phyloP scores from a whole-genome alignment of 2,797 vertebrate genomes.

The Melopsittacus undulatus region DNA sequence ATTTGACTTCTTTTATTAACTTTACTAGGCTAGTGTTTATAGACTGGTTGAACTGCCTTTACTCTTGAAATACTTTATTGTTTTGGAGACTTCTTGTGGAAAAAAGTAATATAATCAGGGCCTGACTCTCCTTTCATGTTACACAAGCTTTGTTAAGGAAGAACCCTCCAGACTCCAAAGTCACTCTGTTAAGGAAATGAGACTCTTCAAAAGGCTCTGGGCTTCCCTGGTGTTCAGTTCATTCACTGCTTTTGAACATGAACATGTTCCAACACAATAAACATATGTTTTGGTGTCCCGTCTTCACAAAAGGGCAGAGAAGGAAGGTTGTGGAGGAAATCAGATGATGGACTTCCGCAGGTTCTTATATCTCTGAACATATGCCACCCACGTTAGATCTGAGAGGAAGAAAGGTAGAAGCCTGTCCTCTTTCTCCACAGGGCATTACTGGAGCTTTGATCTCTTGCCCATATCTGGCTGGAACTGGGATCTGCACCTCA shows the following conservation, averaged over 20 bases:
- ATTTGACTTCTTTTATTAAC: background rate
- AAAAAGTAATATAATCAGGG: background rate
- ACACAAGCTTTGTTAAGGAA: background rate
- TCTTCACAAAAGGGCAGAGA: background rate
- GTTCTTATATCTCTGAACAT: background rate
- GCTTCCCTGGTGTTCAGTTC: background rate
- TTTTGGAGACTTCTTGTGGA: background rate
- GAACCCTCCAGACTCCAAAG: background rate
- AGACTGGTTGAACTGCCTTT: background rate
- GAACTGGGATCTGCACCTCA: background rate
- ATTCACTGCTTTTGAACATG: accelerated
- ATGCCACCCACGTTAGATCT: background rate
- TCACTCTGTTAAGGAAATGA: background rate
- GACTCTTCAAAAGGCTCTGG: background rate
- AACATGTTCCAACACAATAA: background rate
- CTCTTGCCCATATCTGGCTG: background rate
- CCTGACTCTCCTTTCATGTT: background rate
- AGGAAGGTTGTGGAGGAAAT: background rate
- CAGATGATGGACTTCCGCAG: background rate
- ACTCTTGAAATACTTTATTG: background rate
- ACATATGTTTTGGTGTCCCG: background rate
- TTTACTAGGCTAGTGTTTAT: background rate
- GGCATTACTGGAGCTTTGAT: background rate
- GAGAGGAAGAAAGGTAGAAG: background rate
- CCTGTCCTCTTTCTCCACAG: background rate